Evolutionary conservation across 2,888 invertebrate genomes (phyloP).

Genomic region (Margaritifera margaritifera): DNA sequence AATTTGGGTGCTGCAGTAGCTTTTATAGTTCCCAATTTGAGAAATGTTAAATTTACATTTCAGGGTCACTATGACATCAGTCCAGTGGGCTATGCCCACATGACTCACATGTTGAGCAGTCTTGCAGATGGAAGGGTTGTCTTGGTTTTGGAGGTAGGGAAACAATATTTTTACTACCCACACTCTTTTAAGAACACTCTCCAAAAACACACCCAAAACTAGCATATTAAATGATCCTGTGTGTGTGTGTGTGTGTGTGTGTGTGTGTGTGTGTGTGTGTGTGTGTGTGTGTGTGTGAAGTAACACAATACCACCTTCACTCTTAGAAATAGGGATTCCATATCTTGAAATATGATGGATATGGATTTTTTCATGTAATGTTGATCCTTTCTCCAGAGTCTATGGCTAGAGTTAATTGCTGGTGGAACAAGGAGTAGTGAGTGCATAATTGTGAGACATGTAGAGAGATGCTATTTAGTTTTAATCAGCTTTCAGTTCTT

Average conservation of each 20-base stretch:
- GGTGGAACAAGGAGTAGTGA: no score
- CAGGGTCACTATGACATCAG: slow-evolving; percentile 85
- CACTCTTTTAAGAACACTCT: background rate
- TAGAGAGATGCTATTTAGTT: no score
- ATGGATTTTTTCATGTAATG: no score
- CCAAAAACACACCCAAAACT: no score
- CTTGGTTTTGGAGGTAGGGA: slow-evolving; percentile 54
- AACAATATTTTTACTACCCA: background rate
- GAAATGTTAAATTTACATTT: slow-evolving; percentile 1
- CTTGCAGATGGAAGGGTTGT: slow-evolving; percentile 86
- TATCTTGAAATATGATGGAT: no score
- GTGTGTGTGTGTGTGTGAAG: slow-evolving; percentile 1
- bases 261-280: background rate
- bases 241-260: slow-evolving; percentile 13
- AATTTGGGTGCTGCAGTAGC: background rate
- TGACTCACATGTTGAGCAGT: slow-evolving; percentile 88
- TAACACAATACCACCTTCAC: background rate
- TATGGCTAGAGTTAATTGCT: no score
- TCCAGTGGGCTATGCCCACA: slow-evolving; percentile 91
- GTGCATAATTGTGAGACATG: no score
- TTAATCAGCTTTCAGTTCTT: no score
- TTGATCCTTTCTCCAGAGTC: no score
- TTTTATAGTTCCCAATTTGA: background rate
- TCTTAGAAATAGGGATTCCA: no score
- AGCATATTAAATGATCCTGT: background rate